Conservation (phyloP, 1,140 invertebrate genomes). For the Scylla paramamosain region DNA sequence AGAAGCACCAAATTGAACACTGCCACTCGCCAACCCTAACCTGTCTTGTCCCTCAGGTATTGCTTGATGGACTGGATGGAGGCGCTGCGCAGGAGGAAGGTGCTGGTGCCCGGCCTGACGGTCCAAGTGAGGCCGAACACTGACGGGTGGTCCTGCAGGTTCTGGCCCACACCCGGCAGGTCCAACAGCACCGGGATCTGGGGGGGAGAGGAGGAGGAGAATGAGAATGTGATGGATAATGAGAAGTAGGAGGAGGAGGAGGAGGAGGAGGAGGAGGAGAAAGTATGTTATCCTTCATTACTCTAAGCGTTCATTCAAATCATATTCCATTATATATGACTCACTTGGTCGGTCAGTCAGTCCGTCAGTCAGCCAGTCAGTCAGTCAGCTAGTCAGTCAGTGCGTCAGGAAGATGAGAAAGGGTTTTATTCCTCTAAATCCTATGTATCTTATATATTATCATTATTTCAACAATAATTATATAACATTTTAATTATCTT, state of each 20-base stretch:
- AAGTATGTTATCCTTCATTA: too few species aligned
- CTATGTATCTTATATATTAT: too few species aligned
- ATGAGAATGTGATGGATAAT: not conserved
- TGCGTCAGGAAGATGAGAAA: too few species aligned
- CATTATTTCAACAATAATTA: too few species aligned
- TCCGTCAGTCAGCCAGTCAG: too few species aligned
- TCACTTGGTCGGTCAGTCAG: too few species aligned
- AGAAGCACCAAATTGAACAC: too few species aligned
- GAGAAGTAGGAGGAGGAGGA: not conserved
- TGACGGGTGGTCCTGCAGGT: conserved; percentile 63
- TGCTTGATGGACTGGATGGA: not conserved
- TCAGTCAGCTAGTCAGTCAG: too few species aligned
- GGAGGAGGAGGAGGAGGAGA: not conserved
- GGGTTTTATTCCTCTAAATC: too few species aligned
- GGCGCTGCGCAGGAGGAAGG: not conserved
- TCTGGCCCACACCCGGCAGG: conserved; percentile 53
- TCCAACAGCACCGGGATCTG: conserved; percentile 48
- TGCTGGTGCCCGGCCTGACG: conserved; percentile 36
- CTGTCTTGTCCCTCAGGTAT: conserved; percentile 19
- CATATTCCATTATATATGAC: too few species aligned
- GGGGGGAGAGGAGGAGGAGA: not conserved
- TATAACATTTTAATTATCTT: too few species aligned
- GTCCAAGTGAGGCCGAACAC: conserved; percentile 61
- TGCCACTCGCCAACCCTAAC: not conserved
- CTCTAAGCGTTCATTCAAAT: too few species aligned